Evolutionary conservation across 2,888 invertebrate species (phyloP), one percentile per base, ranked within the genome.

Genomic region (Apodemia hepburni): DNA sequence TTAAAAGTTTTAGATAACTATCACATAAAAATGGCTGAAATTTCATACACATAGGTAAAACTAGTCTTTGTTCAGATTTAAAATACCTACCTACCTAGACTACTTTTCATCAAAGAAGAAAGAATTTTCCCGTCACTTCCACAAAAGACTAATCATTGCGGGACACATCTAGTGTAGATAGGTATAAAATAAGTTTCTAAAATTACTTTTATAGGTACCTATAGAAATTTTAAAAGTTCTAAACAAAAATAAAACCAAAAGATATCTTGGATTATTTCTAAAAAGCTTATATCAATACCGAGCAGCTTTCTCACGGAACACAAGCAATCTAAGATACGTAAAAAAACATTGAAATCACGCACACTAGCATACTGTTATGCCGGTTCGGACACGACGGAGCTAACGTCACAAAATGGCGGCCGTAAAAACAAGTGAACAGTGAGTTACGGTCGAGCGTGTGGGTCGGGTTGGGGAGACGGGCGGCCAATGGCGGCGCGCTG

Each of bases 371-470:
- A 59, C 58, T 61, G 57, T 58, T 27, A 66, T 64, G 63, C 60
- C 61, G 45, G 61, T 61, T 49, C 59, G 65, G 59, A 51, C 54
- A 61, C 64, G 66, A 64, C 62, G 65, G 79, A 78, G 84, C 85
- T 84, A 87, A 87, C 90, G 91, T 90, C 90, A 91, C 90, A 91
- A 91, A 87, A 91, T 91, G 90, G 90, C 90, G 84, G 88, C 89
- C 86, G 84, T 91, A 90, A 90, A 87, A 90, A 85, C 91, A 89
- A 91, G 90, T 88, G 90, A 91, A 91, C 84, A 88, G 91, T 89
- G 91, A 90, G 91, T 91, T 88, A 91, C 86, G 82, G 86, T 47
- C 45, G 45, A 64, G 74, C 72, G 75, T 68, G 67, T 67, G 69
- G 69, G 70, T 65, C 65, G 69, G 63, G 45, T 75, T 75, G 73